A percentile compares a stretch with the other conserved stretches of the same genome.
These are phyloP conservation scores for Myanophis thanlyinensis DNA, from an alignment of 2,113 vertebrate genomes.

Conservation along the genomic window DNA sequence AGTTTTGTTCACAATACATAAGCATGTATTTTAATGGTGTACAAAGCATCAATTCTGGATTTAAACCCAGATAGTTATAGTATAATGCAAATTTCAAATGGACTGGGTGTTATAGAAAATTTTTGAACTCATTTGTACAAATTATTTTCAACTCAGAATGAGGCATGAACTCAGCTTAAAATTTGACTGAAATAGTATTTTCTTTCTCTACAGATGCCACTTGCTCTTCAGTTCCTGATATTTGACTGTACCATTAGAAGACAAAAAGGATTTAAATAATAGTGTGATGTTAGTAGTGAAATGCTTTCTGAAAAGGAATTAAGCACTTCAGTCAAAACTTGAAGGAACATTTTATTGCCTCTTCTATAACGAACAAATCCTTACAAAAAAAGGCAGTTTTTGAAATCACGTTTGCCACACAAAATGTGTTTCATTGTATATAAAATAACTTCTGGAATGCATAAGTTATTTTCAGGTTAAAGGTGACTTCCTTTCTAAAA, in stretches of 20 bases:
- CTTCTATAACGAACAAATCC: slow-evolving; percentile 16
- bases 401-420: slow-evolving; percentile 34
- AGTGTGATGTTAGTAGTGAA: slow-evolving; percentile 30
- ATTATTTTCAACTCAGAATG: neutral
- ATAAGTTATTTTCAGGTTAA: slow-evolving; percentile 47
- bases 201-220: slow-evolving; percentile 48
- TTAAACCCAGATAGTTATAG: neutral
- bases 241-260: neutral
- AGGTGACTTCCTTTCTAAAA: slow-evolving; percentile 51
- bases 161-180: neutral
- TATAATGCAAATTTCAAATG: neutral
- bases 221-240: slow-evolving; percentile 46
- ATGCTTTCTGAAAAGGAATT: slow-evolving; percentile 57
- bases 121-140: neutral
- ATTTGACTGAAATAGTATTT: slow-evolving; percentile 9
- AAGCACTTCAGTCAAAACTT: slow-evolving; percentile 49
- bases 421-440: slow-evolving; percentile 33
- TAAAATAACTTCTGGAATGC: slow-evolving; percentile 31
- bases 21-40: neutral
- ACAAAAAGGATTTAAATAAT: neutral
- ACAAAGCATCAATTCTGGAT: neutral
- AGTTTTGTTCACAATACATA: neutral
- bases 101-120: neutral
- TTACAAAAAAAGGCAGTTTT: slow-evolving; percentile 37
- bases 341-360: slow-evolving; percentile 35